These are phyloP conservation scores for Dendrocopos noguchii DNA, from an alignment of 2,113 vertebrate species.

Conservation along the genomic window DNA sequence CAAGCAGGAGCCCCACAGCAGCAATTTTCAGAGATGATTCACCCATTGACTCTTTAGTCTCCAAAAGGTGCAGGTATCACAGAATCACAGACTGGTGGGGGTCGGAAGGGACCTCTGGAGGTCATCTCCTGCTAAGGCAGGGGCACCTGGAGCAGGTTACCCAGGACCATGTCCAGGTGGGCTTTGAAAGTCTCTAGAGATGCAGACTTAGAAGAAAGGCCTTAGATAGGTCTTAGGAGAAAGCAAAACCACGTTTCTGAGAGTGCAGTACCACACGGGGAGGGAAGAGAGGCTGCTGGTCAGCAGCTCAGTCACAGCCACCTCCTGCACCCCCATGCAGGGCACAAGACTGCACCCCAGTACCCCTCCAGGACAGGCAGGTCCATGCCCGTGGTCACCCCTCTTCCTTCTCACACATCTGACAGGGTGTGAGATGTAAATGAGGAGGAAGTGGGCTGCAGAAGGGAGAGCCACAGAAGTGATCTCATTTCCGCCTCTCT, in stretches of 20 bases:
- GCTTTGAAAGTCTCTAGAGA: too few species aligned
- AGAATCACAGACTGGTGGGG: too few species aligned
- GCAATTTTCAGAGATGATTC: neutral
- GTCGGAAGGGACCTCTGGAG: too few species aligned
- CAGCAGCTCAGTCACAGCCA: rapidly evolving
- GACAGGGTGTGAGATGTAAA: neutral
- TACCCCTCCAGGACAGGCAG: neutral
- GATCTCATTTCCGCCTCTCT: neutral
- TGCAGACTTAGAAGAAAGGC: neutral
- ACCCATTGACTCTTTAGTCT: neutral
- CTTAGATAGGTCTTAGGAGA: neutral
- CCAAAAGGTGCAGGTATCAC: neutral
- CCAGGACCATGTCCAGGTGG: too few species aligned
- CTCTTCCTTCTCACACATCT: neutral
- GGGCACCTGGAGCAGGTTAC: too few species aligned
- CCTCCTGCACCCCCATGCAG: rapidly evolving
- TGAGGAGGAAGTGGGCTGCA: neutral
- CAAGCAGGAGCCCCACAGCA: neutral
- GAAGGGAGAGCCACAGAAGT: neutral
- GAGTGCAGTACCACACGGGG: rapidly evolving
- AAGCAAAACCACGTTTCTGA: neutral
- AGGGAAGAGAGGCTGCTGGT: neutral
- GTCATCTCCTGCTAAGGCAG: too few species aligned
- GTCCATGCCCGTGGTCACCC: rapidly evolving
- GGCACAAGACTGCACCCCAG: rapidly evolving